These are phyloP conservation scores for Amphimedon queenslandica DNA, from an alignment of 37 sponge, comb jelly and placozoan genomes.

Conservation along the genomic window DNA sequence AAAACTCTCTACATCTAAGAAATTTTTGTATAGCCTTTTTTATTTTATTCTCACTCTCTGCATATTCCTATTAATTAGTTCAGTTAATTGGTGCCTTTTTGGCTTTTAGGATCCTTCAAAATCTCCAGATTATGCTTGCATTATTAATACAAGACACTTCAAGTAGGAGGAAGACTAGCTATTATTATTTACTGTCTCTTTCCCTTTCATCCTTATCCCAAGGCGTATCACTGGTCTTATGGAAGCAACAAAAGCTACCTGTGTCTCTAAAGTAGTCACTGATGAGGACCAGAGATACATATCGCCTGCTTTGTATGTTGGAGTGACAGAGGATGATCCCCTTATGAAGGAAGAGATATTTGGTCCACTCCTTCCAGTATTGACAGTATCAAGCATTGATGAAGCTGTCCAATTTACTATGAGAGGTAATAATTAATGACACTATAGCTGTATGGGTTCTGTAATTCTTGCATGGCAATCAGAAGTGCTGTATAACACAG, in stretches of 20 bases:
- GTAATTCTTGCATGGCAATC: too few relatives aligned
- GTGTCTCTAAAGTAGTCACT: slow-evolving; percentile 63
- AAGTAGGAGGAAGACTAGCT: too few relatives aligned
- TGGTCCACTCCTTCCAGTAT: slow-evolving; percentile 84
- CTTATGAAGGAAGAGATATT: slow-evolving; percentile 91
- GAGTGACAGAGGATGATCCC: slow-evolving; percentile 66
- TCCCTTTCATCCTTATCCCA: too few relatives aligned
- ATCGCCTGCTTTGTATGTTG: slow-evolving; percentile 75
- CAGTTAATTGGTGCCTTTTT: too few relatives aligned
- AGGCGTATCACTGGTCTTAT: slow-evolving; percentile 64
- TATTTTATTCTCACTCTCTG: too few relatives aligned
- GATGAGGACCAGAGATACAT: slow-evolving; percentile 63
- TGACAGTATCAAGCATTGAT: slow-evolving; percentile 60
- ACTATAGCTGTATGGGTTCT: too few relatives aligned
- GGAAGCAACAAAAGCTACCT: slow-evolving; percentile 31
- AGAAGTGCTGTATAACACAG: too few relatives aligned
- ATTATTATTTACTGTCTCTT: too few relatives aligned
- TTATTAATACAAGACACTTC: slow-evolving; percentile 51
- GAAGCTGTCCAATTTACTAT: slow-evolving; percentile 73
- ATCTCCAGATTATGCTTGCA: slow-evolving; percentile 54
- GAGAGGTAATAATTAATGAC: too few relatives aligned
- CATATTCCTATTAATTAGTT: too few relatives aligned
- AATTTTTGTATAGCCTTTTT: too few relatives aligned
- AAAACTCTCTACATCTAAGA: too few relatives aligned
- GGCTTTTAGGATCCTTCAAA: slow-evolving; percentile 45